Percentiles rank a stretch among this genome's conserved stretches.
Conservation (phyloP, 2,888 invertebrate species). For the Epistrophe grossulariae region DNA sequence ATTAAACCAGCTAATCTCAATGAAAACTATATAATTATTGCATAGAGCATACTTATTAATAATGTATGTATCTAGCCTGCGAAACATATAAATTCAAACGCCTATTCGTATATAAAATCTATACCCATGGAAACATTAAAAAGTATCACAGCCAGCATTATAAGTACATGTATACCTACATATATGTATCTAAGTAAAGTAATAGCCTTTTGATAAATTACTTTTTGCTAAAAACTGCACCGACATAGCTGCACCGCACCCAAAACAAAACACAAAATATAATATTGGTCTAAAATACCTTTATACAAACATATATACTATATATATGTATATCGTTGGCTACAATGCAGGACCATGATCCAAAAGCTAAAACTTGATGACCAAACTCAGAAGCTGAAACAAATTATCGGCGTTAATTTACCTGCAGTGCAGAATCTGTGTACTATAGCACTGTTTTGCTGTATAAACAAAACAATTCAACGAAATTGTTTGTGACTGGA, state of each 20-base stretch:
- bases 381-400: conserved; percentile 55
- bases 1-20: conserved; percentile 10
- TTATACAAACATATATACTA: background rate
- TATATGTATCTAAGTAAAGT: background rate
- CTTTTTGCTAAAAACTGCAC: conserved; percentile 27
- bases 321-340: background rate
- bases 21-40: background rate
- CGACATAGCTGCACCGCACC: background rate
- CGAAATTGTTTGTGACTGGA: conserved; percentile 69
- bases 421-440: conserved; percentile 70
- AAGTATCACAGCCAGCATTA: background rate
- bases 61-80: background rate
- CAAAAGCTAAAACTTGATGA: conserved; percentile 46
- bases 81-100: background rate
- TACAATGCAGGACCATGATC: conserved; percentile 1
- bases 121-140: background rate
- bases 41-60: too few species aligned
- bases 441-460: conserved; percentile 51
- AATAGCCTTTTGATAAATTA: conserved; percentile 35
- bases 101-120: background rate
- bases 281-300: background rate
- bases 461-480: conserved; percentile 64
- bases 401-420: conserved; percentile 66
- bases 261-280: background rate
- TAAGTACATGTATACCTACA: background rate